These are phyloP conservation scores for Pseudocheirus occidentalis DNA, from an alignment of 2,797 vertebrate genomes.

Conservation along the genomic window DNA sequence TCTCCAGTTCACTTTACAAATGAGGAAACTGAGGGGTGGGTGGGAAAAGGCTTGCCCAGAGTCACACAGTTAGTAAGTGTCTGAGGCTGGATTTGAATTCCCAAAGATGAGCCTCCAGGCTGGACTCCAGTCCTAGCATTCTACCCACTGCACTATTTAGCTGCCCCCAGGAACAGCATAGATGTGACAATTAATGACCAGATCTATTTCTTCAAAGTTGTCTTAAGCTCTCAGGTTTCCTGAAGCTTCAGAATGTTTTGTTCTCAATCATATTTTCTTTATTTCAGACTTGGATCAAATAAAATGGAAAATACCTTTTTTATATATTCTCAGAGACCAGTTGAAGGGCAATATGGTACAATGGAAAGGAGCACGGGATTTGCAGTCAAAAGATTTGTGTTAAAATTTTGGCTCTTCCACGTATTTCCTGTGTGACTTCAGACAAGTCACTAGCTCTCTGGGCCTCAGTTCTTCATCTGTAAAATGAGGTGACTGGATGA, in stretches of 20 bases:
- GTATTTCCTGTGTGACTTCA: neutral
- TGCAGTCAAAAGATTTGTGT: neutral
- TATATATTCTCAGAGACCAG: neutral
- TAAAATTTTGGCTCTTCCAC: neutral
- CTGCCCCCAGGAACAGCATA: neutral
- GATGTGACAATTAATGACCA: neutral
- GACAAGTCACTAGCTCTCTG: neutral
- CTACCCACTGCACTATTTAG: neutral
- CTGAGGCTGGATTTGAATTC: neutral
- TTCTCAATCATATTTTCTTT: neutral
- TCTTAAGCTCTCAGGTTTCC: neutral
- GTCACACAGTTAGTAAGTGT: neutral
- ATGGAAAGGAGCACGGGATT: neutral
- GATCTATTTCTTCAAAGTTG: neutral
- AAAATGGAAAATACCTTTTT: neutral
- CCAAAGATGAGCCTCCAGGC: neutral
- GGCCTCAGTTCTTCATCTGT: neutral
- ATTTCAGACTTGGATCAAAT: neutral
- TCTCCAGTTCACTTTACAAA: neutral
- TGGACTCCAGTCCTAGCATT: neutral
- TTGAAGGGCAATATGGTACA: neutral
- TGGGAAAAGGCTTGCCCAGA: neutral
- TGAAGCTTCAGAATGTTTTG: neutral
- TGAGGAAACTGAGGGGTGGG: neutral
- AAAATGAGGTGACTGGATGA: neutral